Base-by-base conservation (phyloP, 2,113 vertebrate species). In the Brienomyrus longianalis region DNA sequence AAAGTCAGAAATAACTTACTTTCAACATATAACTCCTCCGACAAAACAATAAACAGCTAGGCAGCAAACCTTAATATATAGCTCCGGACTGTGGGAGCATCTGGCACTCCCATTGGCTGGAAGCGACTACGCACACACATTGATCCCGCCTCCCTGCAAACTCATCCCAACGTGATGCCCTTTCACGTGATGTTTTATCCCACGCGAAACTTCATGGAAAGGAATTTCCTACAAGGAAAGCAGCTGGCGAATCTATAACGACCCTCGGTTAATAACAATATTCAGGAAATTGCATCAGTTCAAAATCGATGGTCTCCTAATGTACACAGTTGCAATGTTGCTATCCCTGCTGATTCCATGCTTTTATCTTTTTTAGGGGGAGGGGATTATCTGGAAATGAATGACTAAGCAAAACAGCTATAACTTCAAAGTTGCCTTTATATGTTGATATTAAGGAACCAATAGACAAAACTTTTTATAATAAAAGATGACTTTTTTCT, bases 401-500 rank as follows among this genome's bases (percentile, higher is more conserved):
- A 80, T 80, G 74, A 80, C 74, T 80, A 80, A 80, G 74, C 74
- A 80, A 80, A 80, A 80, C 74, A 80, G 74, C 74, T 80, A 77
- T 19, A 80, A 77, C 31, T 31, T 77, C 43, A 43, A 17, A 80
- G 35, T 80, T 80, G 74, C 31, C 35, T 43, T 43, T 19, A 80
- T 80, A 39, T 80, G 43, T 80, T 19, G 74, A 17, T 39, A 19
- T 80, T 80, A 80, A 43, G 8, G 17, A 43, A 80, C 35, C 15
- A 80, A 43, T 43, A 6, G 5, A 43, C 39, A 7, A 80, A 43
- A 80, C 5, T 0, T 19, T 77, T 77, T 39, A 39, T 77, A 19
- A 77, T 6, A 74, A 74, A 35, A 74, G 17, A n/a, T n/a, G 0
- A 74, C 70, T 15, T 74, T 74, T 31, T 74, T 74, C 27, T 35